phyloP scores from a whole-genome alignment of 2,888 invertebrate genomes.

The Strigamia crassipes region DNA sequence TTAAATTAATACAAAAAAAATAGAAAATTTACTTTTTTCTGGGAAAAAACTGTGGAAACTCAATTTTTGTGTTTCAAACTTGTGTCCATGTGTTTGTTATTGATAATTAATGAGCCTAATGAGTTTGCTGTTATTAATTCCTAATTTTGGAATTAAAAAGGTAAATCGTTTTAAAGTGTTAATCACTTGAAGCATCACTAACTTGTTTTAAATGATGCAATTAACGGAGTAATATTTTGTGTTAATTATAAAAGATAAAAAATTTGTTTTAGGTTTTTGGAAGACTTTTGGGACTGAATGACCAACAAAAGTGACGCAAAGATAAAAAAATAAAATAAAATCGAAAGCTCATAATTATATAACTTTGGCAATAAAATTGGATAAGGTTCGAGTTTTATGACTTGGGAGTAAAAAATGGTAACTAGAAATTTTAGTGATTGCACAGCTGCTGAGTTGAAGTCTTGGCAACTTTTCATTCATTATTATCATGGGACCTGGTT shows the following conservation, averaged over 20 bases:
- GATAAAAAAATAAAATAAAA: too few species aligned
- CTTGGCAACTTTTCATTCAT: conserved; percentile 10
- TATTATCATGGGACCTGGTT: conserved; percentile 10
- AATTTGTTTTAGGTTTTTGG: too few species aligned
- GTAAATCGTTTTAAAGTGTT: not conserved
- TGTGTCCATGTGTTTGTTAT: not conserved
- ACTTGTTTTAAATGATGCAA: not conserved
- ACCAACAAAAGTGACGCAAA: not conserved
- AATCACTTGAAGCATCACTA: not conserved
- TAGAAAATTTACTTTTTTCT: not conserved
- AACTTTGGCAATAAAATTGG: not conserved
- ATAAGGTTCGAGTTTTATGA: not conserved
- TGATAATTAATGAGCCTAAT: not conserved
- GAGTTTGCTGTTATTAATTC: not conserved
- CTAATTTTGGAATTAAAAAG: not conserved
- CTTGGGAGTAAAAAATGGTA: not conserved
- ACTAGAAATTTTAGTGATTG: conserved; percentile 10
- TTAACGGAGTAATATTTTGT: not conserved
- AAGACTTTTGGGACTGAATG: not conserved
- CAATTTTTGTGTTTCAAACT: not conserved
- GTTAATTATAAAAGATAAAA: too few species aligned
- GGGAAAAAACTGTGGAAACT: not conserved
- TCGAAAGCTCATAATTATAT: not conserved
- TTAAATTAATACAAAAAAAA: not conserved
- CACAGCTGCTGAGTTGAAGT: conserved; percentile 4